Percentiles rank a stretch among this genome's conserved stretches.
Conservation (phyloP, 1,140 invertebrate species). For the Trichonephila clavata region DNA sequence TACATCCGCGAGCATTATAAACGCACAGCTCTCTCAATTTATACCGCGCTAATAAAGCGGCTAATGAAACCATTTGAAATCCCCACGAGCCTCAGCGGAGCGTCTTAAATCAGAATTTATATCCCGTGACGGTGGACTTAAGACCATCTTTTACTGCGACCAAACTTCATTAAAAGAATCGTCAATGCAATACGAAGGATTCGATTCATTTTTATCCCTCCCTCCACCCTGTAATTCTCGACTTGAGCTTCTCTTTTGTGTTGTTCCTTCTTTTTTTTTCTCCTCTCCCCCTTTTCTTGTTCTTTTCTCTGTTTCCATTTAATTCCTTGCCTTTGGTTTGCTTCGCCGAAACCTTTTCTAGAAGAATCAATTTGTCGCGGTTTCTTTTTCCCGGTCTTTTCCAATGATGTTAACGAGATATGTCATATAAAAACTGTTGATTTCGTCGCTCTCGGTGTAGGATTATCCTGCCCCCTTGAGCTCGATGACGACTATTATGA, state of each 20-base stretch:
- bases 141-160: constrained; percentile 73
- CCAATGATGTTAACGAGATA: constrained; percentile 35
- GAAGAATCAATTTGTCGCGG: constrained; percentile 55
- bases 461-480: not conserved
- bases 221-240: constrained; percentile 5
- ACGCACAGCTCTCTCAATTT: constrained; percentile 74
- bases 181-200: constrained; percentile 67
- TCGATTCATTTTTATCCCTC: constrained; percentile 60
- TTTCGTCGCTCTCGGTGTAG: not conserved
- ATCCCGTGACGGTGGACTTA: constrained; percentile 75
- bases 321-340: constrained; percentile 14
- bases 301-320: not conserved
- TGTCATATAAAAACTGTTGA: constrained; percentile 64
- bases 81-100: constrained; percentile 65
- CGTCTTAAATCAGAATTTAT: constrained; percentile 77
- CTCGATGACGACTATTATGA: constrained; percentile 43
- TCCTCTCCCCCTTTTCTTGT: not conserved
- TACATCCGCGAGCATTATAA: constrained; percentile 53
- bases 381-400: constrained; percentile 6
- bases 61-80: constrained; percentile 77
- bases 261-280: not conserved
- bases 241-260: not conserved
- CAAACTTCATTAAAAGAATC: constrained; percentile 77
- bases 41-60: constrained; percentile 76
- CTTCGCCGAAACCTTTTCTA: not conserved